These are phyloP conservation scores for Andrena camellia DNA, from an alignment of 2,888 invertebrate genomes.

Conservation along the genomic window DNA sequence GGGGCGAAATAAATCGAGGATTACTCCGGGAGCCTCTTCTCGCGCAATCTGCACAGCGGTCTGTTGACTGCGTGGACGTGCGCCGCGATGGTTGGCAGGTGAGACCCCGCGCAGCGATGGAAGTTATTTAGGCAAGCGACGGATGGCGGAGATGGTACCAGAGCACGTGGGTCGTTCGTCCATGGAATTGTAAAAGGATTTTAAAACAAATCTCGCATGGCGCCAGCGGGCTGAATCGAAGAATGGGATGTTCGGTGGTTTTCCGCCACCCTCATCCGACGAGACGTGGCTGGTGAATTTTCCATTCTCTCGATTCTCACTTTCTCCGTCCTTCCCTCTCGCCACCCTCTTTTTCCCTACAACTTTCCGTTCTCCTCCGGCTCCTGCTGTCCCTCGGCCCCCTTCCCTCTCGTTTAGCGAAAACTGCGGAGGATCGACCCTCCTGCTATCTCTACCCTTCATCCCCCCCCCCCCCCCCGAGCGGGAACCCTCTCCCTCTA, in stretches of 20 bases:
- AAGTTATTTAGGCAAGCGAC: constrained; percentile 46
- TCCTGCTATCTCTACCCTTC: constrained; percentile 36
- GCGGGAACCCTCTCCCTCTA: constrained; percentile 18
- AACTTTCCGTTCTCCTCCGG: constrained; percentile 50
- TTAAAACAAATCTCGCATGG: constrained; percentile 84
- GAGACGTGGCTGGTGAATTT: constrained; percentile 76
- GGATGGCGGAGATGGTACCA: constrained; percentile 47
- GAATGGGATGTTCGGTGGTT: constrained; percentile 82
- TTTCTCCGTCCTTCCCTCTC: constrained; percentile 49
- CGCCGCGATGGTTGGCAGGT: constrained; percentile 46
- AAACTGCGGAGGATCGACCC: constrained; percentile 8
- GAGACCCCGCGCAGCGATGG: constrained; percentile 22
- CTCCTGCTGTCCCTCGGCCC: constrained; percentile 42
- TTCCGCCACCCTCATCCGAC: constrained; percentile 64
- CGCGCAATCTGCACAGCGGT: constrained; percentile 78
- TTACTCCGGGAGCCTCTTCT: constrained; percentile 76
- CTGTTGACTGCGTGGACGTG: constrained; percentile 40
- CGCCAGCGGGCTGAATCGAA: constrained; percentile 81
- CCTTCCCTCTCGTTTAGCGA: constrained; percentile 24
- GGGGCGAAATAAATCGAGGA: constrained; percentile 69
- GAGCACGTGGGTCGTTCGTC: constrained; percentile 66
- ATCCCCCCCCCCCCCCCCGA: constrained; percentile 51
- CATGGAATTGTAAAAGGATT: constrained; percentile 84
- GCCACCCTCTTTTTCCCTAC: constrained; percentile 55
- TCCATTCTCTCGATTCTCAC: constrained; percentile 81